Evolutionary conservation across 2,113 vertebrate genomes (phyloP).

Genomic region (Taurulus bubalis): DNA sequence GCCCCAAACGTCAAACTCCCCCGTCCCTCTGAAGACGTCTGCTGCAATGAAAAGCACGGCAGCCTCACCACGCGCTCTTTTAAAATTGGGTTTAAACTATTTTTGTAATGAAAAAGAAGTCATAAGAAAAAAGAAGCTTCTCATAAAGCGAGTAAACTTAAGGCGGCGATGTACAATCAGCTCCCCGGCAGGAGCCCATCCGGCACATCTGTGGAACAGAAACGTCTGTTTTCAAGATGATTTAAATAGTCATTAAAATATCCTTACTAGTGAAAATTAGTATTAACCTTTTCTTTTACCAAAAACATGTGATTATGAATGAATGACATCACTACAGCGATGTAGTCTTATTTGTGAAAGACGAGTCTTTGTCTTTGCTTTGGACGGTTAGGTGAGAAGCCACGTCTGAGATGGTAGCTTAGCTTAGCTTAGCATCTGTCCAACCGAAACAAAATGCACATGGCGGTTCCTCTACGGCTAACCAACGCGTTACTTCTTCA

Average conservation of each 20-base stretch:
- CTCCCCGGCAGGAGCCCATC: slow-evolving; percentile 6
- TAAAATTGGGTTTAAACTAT: slow-evolving; percentile 48
- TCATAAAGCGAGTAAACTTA: slow-evolving; percentile 32
- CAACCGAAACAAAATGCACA: not conserved
- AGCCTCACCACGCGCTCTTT: slow-evolving; percentile 24
- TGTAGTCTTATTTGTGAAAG: not conserved
- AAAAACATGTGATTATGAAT: not conserved
- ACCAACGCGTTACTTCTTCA: not conserved
- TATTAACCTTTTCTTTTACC: not conserved
- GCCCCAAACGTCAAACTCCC: not conserved
- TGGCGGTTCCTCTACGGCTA: not conserved
- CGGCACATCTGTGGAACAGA: slow-evolving; percentile 40
- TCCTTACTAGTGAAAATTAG: not conserved
- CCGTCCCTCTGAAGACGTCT: slow-evolving; percentile 53
- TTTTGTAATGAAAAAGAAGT: slow-evolving; percentile 60
- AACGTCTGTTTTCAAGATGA: not conserved
- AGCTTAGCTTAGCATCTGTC: not conserved
- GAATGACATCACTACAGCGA: not conserved
- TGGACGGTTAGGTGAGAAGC: too few species aligned
- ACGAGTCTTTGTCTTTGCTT: too few species aligned
- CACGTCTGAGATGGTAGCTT: not conserved
- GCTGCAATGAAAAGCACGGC: slow-evolving; percentile 26
- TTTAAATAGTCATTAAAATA: not conserved
- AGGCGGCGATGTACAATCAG: slow-evolving; percentile 77
- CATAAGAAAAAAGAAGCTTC: slow-evolving; percentile 19